Percentiles rank a stretch among this genome's conserved stretches.
Evolutionary conservation across 2,888 invertebrate genomes (phyloP).

Genomic region (Drosophila eohydei): DNA sequence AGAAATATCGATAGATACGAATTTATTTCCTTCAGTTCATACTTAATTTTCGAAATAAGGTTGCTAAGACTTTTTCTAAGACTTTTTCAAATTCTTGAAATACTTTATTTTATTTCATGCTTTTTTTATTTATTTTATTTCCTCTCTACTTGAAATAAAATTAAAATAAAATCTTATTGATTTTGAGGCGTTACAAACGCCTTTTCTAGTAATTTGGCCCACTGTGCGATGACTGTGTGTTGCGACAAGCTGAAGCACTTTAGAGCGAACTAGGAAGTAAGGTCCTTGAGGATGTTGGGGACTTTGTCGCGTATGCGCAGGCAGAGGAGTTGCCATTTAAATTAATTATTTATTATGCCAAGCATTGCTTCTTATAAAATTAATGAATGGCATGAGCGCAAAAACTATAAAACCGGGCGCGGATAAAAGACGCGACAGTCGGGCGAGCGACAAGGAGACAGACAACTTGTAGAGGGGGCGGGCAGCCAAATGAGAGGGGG

Average conservation of each 20-base stretch:
- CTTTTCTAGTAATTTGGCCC: too few relatives aligned
- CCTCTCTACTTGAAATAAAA: not conserved
- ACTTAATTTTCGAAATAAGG: too few relatives aligned
- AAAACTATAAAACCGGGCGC: conserved; percentile 71
- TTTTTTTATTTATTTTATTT: not conserved
- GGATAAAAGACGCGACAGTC: conserved; percentile 48
- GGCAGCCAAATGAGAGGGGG: conserved; percentile 19
- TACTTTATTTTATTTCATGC: too few relatives aligned
- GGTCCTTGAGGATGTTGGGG: conserved; percentile 20
- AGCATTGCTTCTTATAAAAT: conserved; percentile 82
- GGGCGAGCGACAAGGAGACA: conserved; percentile 10
- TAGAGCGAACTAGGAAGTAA: conserved; percentile 16
- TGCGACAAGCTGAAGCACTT: conserved; percentile 41
- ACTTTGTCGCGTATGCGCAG: conserved; percentile 38
- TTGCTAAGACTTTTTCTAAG: too few relatives aligned
- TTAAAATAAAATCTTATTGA: conserved; percentile 5
- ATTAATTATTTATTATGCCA: conserved; percentile 83
- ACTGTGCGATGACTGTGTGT: conserved; percentile 36
- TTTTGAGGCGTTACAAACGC: too few relatives aligned
- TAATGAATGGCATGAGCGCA: conserved; percentile 82
- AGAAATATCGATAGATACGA: too few relatives aligned
- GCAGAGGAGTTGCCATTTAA: conserved; percentile 69
- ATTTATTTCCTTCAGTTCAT: too few relatives aligned
- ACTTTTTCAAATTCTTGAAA: too few relatives aligned
- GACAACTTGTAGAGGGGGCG: conserved; percentile 20